These are phyloP conservation scores for Oscheius sp. DNA, from an alignment of 2,888 invertebrate genomes.

Conservation along the genomic window DNA sequence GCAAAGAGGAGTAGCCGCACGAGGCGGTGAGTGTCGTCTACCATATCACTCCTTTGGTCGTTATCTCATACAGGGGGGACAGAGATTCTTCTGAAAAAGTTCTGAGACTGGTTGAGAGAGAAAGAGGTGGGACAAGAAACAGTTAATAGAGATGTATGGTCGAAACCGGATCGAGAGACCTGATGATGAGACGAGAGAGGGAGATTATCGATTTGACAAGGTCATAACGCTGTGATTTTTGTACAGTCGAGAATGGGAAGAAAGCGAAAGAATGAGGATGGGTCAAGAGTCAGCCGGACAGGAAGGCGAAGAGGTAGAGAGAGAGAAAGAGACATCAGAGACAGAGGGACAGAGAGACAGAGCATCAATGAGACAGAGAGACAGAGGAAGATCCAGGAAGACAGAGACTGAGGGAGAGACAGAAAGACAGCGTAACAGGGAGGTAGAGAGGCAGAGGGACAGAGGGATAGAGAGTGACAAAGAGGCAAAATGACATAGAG, in stretches of 20 bases:
- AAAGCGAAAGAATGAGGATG: constrained; percentile 6
- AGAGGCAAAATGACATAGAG: no score
- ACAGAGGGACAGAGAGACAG: no score
- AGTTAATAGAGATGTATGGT: constrained; percentile 18
- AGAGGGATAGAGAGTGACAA: no score
- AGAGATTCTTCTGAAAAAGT: constrained; percentile 2
- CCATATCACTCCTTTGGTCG: constrained; percentile 5
- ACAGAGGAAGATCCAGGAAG: no score
- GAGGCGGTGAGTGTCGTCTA: constrained; percentile 13
- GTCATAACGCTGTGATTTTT: background rate
- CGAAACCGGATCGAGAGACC: constrained; percentile 28
- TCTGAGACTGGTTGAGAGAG: background rate
- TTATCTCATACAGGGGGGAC: constrained; percentile 7
- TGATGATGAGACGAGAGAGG: constrained; percentile 24
- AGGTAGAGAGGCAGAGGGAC: no score
- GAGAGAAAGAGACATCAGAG: background rate
- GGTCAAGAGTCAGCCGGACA: background rate
- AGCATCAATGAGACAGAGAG: no score
- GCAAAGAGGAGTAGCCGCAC: constrained; percentile 25
- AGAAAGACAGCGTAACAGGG: no score
- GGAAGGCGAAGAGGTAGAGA: background rate
- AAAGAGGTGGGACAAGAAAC: constrained; percentile 2
- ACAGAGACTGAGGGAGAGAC: no score
- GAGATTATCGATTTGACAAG: constrained; percentile 29
- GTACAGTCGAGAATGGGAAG: background rate